Base-by-base conservation (phyloP, 2,113 vertebrate genomes). In the Rhinogobius similis region DNA sequence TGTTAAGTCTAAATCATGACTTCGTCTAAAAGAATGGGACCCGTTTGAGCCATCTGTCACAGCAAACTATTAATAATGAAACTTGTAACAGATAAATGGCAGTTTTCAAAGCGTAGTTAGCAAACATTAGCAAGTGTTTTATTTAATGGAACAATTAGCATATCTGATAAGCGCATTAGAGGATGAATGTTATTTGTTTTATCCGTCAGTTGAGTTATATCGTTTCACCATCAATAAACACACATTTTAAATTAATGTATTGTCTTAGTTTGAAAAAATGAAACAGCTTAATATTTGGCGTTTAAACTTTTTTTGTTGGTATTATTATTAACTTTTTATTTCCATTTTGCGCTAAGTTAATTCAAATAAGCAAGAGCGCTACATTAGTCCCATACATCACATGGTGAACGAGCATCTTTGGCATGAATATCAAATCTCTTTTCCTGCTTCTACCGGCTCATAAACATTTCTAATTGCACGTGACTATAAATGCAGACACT, bases 381-480 rank as follows among this genome's bases (percentile, higher is more conserved):
- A 12, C 11, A 1, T 12, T 13, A 41, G 12, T 41, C 39, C 39
- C 2, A 10, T 50, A 10, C 18, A 48, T 48, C 46, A 48, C 10
- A 10, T 23, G 23, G 26, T n/a, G 14, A 59, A 32, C 14, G 56
- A 20, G 29, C 46, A 21, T 32, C 56, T 12, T 77, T 72, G 48
- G 62, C 18, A 84, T 26, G 76, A 74, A 64, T 67, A 10, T 75
- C 23, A 80, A 66, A 75, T 20, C 50, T 69, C 68, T 56, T 38
- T 32, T 26, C 26, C 18, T 36, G 43, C 63, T 72, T 52, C 39
- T 6, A 64, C 43, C 65, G 59, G 59, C 43, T 67, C 61, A 76
- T 75, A 68, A 80, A 78, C 59, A 10, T 79, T 63, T 81, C 79
- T 80, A 76, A 86, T 83, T 78, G 72, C 72, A 16, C 77, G 20